Evolutionary conservation across 2,797 vertebrate genomes (phyloP).

Genomic region (Apogon hyalosoma): DNA sequence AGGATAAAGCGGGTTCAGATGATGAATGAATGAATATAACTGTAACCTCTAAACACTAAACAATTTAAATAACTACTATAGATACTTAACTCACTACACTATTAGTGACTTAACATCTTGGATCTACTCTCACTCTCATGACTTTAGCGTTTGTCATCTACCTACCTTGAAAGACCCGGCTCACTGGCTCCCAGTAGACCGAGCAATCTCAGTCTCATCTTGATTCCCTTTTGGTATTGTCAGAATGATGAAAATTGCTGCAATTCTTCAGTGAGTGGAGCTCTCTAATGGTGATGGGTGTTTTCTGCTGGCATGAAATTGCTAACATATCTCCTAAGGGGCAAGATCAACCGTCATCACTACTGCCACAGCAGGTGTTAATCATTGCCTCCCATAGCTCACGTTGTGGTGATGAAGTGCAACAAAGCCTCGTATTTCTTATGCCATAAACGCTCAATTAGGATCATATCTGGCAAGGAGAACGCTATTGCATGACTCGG

Average conservation of each 20-base stretch:
- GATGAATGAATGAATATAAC: no score
- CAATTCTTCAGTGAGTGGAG: slow-evolving; percentile 67
- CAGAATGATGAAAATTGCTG: slow-evolving; percentile 72
- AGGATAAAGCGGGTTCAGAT: no score
- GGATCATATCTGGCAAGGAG: slow-evolving; percentile 58
- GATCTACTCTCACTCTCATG: not conserved
- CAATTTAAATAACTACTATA: not conserved
- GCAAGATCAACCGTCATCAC: slow-evolving; percentile 74
- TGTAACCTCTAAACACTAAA: no score
- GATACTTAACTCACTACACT: not conserved
- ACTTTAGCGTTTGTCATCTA: slow-evolving; percentile 14
- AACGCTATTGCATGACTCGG: not conserved
- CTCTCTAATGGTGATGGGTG: slow-evolving; percentile 76
- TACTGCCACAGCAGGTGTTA: slow-evolving; percentile 71
- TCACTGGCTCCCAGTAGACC: slow-evolving; percentile 29
- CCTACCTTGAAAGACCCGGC: slow-evolving; percentile 24
- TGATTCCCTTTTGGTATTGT: slow-evolving; percentile 68
- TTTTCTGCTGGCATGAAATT: slow-evolving; percentile 74
- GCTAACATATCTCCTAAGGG: slow-evolving; percentile 75
- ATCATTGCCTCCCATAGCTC: slow-evolving; percentile 66
- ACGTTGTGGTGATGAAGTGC: slow-evolving; percentile 66
- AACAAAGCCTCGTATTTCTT: slow-evolving; percentile 63
- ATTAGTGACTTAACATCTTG: slow-evolving; percentile 19
- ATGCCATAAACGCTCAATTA: slow-evolving; percentile 63
- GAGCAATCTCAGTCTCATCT: slow-evolving; percentile 55